A percentile compares a stretch with the other conserved stretches of the same genome.
Conservation (phyloP, 1,140 invertebrate species). For the Cryptotermes secundus region DNA sequence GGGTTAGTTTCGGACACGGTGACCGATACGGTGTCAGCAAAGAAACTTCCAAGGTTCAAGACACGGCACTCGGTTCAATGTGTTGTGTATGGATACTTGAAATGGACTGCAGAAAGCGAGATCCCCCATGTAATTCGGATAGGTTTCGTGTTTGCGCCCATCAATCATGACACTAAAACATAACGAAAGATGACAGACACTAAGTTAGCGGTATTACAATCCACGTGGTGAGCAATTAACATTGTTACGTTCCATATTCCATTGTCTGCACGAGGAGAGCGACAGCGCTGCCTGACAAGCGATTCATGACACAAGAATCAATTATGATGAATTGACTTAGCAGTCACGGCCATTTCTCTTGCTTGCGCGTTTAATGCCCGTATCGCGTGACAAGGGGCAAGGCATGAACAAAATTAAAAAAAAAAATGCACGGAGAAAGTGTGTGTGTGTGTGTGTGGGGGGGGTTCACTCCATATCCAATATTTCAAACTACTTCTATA, state of each 20-base stretch:
- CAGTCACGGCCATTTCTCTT: slow-evolving; percentile 11
- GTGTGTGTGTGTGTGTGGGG: too few relatives aligned
- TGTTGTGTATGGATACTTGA: too few relatives aligned
- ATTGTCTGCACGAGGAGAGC: background rate
- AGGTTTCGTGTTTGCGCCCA: background rate
- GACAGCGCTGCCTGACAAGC: background rate
- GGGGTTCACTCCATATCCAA: background rate
- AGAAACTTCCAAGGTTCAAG: too few relatives aligned
- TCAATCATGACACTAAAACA: background rate
- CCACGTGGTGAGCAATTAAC: background rate
- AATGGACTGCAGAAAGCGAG: too few relatives aligned
- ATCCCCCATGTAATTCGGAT: background rate
- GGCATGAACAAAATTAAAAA: background rate
- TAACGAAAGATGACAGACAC: background rate
- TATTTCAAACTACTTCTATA: slow-evolving; percentile 19
- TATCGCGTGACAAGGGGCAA: background rate
- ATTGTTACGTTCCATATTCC: background rate
- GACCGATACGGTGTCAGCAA: too few relatives aligned
- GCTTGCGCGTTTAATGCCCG: background rate
- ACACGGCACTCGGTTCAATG: too few relatives aligned
- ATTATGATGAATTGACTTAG: slow-evolving; percentile 11
- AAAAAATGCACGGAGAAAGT: background rate
- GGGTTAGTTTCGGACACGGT: too few relatives aligned
- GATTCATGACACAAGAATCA: background rate
- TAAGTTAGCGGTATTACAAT: background rate